Conservation (phyloP, 2,888 invertebrate species). For the Cheilosia variabilis region DNA sequence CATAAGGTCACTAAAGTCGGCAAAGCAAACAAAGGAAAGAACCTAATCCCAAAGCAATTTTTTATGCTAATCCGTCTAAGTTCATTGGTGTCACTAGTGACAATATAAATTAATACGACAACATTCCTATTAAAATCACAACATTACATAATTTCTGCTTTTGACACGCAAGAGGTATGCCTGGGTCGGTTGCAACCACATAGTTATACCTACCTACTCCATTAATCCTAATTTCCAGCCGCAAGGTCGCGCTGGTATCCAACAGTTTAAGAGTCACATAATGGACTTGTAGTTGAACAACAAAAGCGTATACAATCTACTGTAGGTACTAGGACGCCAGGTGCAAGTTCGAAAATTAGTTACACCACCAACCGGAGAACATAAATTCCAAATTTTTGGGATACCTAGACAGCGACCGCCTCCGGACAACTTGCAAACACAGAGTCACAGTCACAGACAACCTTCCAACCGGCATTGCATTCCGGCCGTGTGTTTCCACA, state of each 20-base stretch:
- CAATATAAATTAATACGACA: too few species aligned
- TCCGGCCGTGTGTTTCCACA: slow-evolving; percentile 22
- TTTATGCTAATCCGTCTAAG: too few species aligned
- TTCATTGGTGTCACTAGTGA: too few species aligned
- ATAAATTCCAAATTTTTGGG: slow-evolving; percentile 61
- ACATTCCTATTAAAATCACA: too few species aligned
- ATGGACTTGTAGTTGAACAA: neutral
- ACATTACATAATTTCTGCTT: neutral
- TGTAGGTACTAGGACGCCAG: slow-evolving; percentile 60
- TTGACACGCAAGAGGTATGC: neutral
- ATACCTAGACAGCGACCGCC: slow-evolving; percentile 62
- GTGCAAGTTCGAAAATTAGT: slow-evolving; percentile 44
- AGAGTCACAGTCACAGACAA: slow-evolving; percentile 37
- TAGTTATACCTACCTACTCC: slow-evolving; percentile 19
- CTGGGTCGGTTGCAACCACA: slow-evolving; percentile 25
- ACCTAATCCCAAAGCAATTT: too few species aligned
- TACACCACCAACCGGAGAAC: slow-evolving; percentile 38
- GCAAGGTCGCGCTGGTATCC: slow-evolving; percentile 48
- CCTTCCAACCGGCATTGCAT: slow-evolving; percentile 41
- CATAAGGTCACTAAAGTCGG: too few species aligned
- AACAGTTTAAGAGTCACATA: slow-evolving; percentile 6
- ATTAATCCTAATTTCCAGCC: slow-evolving; percentile 45
- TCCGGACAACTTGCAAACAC: slow-evolving; percentile 29
- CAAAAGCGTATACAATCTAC: slow-evolving; percentile 18
- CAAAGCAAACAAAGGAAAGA: too few species aligned